These are phyloP conservation scores for Alviniconcha strummeri DNA, from an alignment of 2,888 invertebrate species.

Conservation along the genomic window DNA sequence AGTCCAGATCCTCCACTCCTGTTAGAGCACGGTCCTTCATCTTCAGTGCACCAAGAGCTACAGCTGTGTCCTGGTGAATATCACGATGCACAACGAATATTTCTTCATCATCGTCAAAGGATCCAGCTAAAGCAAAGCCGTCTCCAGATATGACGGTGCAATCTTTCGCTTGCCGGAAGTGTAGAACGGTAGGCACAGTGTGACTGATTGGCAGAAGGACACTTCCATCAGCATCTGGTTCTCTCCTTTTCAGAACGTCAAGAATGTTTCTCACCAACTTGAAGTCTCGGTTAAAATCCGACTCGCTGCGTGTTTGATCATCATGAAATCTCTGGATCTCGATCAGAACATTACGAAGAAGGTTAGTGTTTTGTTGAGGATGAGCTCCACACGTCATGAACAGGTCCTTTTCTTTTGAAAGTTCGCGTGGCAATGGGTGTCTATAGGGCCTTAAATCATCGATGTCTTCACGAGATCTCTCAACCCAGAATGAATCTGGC, in stretches of 20 bases:
- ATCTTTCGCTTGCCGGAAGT: conserved; percentile 26
- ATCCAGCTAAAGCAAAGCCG: no score
- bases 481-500: background rate
- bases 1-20: conserved; percentile 45
- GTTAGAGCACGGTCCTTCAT: conserved; percentile 36
- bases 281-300: background rate
- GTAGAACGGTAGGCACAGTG: conserved; percentile 28
- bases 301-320: background rate
- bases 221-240: background rate
- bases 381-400: conserved; percentile 11
- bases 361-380: background rate
- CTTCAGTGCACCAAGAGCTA: conserved; percentile 28
- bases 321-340: conserved; percentile 20
- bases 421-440: conserved; percentile 11
- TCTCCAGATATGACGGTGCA: conserved; percentile 31
- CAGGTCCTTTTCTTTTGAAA: background rate
- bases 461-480: conserved; percentile 10
- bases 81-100: conserved; percentile 14
- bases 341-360: conserved; percentile 14
- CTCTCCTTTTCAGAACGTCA: conserved; percentile 13
- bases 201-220: conserved; percentile 33
- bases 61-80: conserved; percentile 2
- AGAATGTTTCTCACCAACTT: conserved; percentile 22
- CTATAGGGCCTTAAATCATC: conserved; percentile 25
- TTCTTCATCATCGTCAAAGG: conserved; percentile 5